phyloP scores from a whole-genome alignment of 2,888 invertebrate genomes.

The Abscondita cerata region DNA sequence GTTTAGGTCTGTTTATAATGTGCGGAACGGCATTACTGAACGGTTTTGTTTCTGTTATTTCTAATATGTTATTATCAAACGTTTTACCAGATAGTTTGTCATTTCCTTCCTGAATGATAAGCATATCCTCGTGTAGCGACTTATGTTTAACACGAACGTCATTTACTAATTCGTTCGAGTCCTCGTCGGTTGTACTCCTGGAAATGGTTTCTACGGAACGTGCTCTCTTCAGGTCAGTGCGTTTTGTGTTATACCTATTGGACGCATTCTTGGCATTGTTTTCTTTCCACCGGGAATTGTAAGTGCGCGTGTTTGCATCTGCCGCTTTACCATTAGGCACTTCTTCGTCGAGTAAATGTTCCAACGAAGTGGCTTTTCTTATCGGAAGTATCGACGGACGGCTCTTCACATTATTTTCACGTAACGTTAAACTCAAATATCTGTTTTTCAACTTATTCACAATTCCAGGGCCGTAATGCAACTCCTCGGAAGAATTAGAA shows the following conservation, averaged over 20 bases:
- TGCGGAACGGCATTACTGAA: slow-evolving; percentile 34
- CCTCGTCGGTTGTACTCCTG: slow-evolving; percentile 62
- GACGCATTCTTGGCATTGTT: slow-evolving; percentile 45
- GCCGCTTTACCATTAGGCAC: slow-evolving; percentile 44
- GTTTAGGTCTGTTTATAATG: slow-evolving; percentile 63
- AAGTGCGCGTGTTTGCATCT: slow-evolving; percentile 34
- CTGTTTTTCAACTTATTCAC: slow-evolving; percentile 87
- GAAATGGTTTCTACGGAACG: slow-evolving; percentile 86
- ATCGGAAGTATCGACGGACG: slow-evolving; percentile 72
- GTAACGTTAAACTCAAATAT: slow-evolving; percentile 83
- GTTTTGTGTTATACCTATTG: slow-evolving; percentile 61
- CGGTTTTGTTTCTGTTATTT: slow-evolving; percentile 36
- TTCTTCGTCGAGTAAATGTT: slow-evolving; percentile 81
- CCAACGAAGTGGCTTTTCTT: slow-evolving; percentile 83
- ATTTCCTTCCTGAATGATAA: slow-evolving; percentile 55
- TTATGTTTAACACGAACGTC: slow-evolving; percentile 50
- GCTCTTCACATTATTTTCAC: slow-evolving; percentile 71
- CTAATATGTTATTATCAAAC: slow-evolving; percentile 36
- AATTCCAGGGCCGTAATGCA: slow-evolving; percentile 91
- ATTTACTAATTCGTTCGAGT: slow-evolving; percentile 34
- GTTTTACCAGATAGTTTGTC: slow-evolving; percentile 45
- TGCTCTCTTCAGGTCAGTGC: slow-evolving; percentile 79
- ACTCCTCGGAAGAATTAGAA: slow-evolving; percentile 74
- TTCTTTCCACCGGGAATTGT: slow-evolving; percentile 47
- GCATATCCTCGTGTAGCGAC: slow-evolving; percentile 61